These are phyloP conservation scores for Xiphophorus birchmanni DNA, from an alignment of 2,797 vertebrate genomes.

Conservation along the genomic window DNA sequence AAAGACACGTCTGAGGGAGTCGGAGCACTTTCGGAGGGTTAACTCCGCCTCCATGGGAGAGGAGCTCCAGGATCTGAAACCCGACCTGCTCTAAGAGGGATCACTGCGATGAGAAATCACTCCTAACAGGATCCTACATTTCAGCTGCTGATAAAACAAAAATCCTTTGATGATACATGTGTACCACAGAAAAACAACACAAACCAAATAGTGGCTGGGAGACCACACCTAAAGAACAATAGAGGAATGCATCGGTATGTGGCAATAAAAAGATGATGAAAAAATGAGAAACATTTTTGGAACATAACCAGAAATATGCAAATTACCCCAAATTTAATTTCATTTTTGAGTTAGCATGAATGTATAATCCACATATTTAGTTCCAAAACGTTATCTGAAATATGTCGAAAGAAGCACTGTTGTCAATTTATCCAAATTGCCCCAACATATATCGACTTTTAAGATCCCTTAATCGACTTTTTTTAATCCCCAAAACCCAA, in stretches of 20 bases:
- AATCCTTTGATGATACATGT: neutral
- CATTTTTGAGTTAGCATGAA: neutral
- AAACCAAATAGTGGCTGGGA: neutral
- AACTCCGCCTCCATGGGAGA: neutral
- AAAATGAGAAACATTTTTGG: neutral
- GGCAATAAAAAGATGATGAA: neutral
- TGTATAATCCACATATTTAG: neutral
- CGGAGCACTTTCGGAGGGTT: neutral
- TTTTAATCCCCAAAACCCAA: too few relatives aligned
- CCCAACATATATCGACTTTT: too few relatives aligned
- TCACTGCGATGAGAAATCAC: neutral
- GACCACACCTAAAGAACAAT: neutral
- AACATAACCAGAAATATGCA: neutral
- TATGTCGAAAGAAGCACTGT: neutral
- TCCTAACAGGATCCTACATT: neutral
- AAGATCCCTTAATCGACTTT: too few relatives aligned
- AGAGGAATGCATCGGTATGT: neutral
- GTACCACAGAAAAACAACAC: neutral
- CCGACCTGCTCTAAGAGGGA: neutral
- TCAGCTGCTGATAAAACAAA: neutral
- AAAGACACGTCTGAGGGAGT: neutral
- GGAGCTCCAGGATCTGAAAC: conserved; percentile 4
- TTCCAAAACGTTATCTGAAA: neutral
- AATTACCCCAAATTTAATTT: neutral
- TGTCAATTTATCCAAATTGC: too few relatives aligned